A percentile compares a stretch with the other conserved stretches of the same genome.
Conservation (phyloP, 2,888 invertebrate species). For the Aricia artaxerxes region DNA sequence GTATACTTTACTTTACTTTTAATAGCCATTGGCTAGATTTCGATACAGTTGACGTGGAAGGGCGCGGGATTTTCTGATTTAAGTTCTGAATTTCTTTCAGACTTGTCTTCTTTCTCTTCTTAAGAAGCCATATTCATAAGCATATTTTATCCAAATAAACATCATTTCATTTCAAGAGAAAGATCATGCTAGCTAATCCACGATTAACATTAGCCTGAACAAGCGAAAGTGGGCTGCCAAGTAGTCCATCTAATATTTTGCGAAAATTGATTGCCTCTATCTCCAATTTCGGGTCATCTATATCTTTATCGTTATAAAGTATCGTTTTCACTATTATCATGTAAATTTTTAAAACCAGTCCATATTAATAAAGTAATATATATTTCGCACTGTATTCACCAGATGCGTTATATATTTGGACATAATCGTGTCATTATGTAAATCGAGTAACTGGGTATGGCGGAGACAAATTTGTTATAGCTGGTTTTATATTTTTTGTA, state of each 20-base stretch:
- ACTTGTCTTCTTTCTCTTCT: no score
- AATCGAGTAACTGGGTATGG: background rate
- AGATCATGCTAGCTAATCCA: no score
- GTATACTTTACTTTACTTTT: no score
- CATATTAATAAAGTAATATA: conserved; percentile 8
- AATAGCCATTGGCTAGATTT: no score
- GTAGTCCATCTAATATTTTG: background rate
- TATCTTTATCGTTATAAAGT: background rate
- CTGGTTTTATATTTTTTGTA: background rate
- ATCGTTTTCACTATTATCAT: background rate
- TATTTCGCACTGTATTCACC: background rate
- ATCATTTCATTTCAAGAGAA: no score
- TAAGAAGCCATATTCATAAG: no score
- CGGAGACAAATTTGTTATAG: background rate
- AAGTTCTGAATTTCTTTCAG: no score
- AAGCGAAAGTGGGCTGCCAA: no score
- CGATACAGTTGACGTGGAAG: no score
- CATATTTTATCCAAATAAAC: no score
- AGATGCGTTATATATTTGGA: conserved; percentile 1
- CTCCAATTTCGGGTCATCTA: background rate
- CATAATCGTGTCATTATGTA: conserved; percentile 4
- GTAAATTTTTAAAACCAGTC: background rate
- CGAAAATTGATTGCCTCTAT: background rate
- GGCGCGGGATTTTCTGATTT: no score
- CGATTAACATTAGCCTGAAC: no score